Evolutionary conservation across 2,888 invertebrate species (phyloP), one percentile per base, ranked within the genome.

Genomic region (Lysandra coridon): DNA sequence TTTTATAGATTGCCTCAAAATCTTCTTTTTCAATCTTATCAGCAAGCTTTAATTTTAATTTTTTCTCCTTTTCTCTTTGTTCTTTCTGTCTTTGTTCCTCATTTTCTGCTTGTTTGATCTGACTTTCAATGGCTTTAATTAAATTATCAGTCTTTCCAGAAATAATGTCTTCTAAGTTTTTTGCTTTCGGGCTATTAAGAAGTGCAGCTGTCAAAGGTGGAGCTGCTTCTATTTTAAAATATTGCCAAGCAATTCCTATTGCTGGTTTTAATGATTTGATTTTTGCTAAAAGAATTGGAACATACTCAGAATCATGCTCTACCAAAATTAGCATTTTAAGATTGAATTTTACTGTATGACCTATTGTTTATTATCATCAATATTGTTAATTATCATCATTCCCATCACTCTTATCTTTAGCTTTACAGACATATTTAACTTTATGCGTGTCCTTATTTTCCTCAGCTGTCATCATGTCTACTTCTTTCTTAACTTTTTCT

Each of bases 171-270:
- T 75, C 75, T 2, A 75, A 30, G 73, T 83, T 83, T 79, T 83
- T 82, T 14, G 90, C 91, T 49, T 49, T 60, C 33, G 85, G 80
- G 6, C 91, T 91, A 74, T 85, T 80, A 73, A 91, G 85, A 2
- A 88, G 84, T 14, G 79, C 79, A 37, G 82, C 64, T 10, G 89
- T 88, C 83, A 87, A 81, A 0, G 94, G 93, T n/a, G 94, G 94
- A 60, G 86, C 88, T 77, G 88, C 85, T 88, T 94, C 94, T n/a
- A 87, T 84, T 86, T 93, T 94, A 53, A 89, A 85, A 83, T 93
- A 94, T 78, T 86, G 85, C 94, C 94, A 94, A 57, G 88, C 84
- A 62, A 80, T 84, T 78, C 83, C 84, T 81, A 88, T 80, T 37
- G 80, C 81, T 23, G 88, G 85, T 79, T 82, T 88, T 30, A 89